Evolutionary conservation across 2,888 invertebrate species (phyloP), one percentile per base, ranked within the genome.

Genomic region (Scelioninae gen. 2): DNA sequence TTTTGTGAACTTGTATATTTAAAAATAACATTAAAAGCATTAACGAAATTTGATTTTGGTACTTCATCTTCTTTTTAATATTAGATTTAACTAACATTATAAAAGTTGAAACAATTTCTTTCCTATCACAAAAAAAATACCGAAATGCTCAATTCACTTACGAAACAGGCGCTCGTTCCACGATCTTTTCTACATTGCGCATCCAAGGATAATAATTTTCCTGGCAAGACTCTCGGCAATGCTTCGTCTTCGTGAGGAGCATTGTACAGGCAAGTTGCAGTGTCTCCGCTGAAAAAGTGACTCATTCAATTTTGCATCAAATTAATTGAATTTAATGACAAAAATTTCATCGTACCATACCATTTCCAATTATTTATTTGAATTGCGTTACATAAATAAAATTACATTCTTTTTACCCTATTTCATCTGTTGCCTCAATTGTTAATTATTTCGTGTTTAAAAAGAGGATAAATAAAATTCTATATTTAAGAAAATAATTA

Each of bases 221-320:
- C 96, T 0, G 96, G 96, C 79, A 97, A 86, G 48, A 96, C 94
- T 80, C 96, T 89, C 11, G 96, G 96, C 79, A 96, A 85, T 25
- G 94, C 94, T 83, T 96, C 95, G 84, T 96, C 96, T 87, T 96
- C 96, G 84, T 96, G 96, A 0, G 96, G 96, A 13, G 95, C 94
- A 87, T 96, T 96, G 87, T 93, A 96, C 70, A 96, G 88, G 83
- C 96, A 97, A 13, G 96, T 96, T 55, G 96, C 96, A 52, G 96
- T 96, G 83, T 96, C 96, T 58, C 96, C 96, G 86, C 96, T 96
- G 87, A 61, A 89, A 89, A 43, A 53, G 7, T 28, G 2, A 35
- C 15, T 46, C 16, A 31, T 67, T 58, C 15, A 53, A 53, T 53
- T 58, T 13, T 25, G 10, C 6, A 28, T 37, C 39, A 52, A 25